These are phyloP conservation scores for Amphipoea oculea DNA, from an alignment of 2,888 invertebrate genomes.

Conservation along the genomic window DNA sequence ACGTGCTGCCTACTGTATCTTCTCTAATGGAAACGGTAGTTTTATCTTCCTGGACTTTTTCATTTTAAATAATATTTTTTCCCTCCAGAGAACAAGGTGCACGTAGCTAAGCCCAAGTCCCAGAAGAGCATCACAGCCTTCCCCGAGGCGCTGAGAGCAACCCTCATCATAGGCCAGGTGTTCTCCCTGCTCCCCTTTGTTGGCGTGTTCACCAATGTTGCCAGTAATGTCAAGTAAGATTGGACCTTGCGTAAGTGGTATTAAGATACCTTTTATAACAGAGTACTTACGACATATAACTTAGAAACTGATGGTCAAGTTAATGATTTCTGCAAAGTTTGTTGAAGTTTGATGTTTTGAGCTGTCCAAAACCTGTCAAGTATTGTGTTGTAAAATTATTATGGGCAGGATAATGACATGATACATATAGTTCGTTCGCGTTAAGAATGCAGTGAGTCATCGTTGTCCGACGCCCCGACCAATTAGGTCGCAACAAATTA, in stretches of 20 bases:
- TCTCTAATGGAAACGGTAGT: not conserved
- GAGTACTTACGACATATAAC: not conserved
- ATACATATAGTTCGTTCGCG: too few relatives aligned
- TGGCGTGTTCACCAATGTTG: constrained; percentile 75
- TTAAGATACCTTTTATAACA: not conserved
- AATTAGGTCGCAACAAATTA: too few relatives aligned
- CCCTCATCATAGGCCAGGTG: constrained; percentile 79
- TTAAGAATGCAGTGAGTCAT: too few relatives aligned
- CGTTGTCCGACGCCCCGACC: too few relatives aligned
- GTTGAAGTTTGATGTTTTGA: not conserved
- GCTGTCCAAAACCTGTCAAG: not conserved
- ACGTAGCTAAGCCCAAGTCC: constrained; percentile 68
- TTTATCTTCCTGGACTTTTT: not conserved
- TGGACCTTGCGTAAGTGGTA: not conserved
- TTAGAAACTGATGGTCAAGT: not conserved
- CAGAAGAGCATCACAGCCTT: constrained; percentile 73
- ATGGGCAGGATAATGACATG: not conserved
- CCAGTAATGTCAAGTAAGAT: constrained; percentile 74
- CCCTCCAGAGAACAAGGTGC: constrained; percentile 81
- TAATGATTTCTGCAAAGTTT: not conserved
- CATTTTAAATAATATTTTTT: not conserved
- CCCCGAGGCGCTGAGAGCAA: constrained; percentile 75
- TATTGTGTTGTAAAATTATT: not conserved
- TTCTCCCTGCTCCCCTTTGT: constrained; percentile 82
- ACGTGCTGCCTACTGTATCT: not conserved